Evolutionary conservation across 2,888 invertebrate species (phyloP).

Genomic region (Ophion obscuratus): DNA sequence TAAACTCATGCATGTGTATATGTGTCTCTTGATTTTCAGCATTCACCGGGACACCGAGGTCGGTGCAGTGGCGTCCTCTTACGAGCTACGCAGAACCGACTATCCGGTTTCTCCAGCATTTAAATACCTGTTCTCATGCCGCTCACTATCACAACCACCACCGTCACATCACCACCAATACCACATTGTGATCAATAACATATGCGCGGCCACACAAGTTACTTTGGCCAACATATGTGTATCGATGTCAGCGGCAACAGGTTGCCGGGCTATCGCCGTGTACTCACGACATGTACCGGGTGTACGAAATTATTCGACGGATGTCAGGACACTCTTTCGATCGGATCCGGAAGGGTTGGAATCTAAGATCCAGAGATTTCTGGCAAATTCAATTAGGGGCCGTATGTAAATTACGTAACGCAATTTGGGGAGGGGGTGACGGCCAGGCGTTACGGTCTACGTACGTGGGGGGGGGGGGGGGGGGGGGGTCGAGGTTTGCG

Average conservation of each 20-base stretch:
- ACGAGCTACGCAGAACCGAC: slow-evolving; percentile 72
- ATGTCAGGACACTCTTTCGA: neutral
- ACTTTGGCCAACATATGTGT: slow-evolving; percentile 23
- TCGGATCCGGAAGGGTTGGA: no score
- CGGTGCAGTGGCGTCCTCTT: slow-evolving; percentile 79
- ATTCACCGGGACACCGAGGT: slow-evolving; percentile 45
- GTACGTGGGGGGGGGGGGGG: no score
- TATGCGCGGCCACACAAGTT: slow-evolving; percentile 38
- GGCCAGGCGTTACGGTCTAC: no score
- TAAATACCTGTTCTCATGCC: slow-evolving; percentile 79
- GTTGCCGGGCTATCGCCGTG: slow-evolving; percentile 42
- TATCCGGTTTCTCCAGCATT: slow-evolving; percentile 78
- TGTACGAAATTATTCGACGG: neutral
- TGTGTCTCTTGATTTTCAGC: neutral
- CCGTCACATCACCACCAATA: slow-evolving; percentile 42
- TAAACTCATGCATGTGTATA: neutral
- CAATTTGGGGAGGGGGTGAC: no score
- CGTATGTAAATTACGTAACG: no score
- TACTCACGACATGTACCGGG: neutral
- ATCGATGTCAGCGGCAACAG: slow-evolving; percentile 55
- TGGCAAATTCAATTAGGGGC: no score
- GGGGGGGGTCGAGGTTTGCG: no score
- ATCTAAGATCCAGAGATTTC: no score
- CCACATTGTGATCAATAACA: slow-evolving; percentile 36
- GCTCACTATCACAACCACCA: slow-evolving; percentile 69